Evolutionary conservation across 2,888 invertebrate genomes (phyloP).

Genomic region (Amphiduros pacificus): DNA sequence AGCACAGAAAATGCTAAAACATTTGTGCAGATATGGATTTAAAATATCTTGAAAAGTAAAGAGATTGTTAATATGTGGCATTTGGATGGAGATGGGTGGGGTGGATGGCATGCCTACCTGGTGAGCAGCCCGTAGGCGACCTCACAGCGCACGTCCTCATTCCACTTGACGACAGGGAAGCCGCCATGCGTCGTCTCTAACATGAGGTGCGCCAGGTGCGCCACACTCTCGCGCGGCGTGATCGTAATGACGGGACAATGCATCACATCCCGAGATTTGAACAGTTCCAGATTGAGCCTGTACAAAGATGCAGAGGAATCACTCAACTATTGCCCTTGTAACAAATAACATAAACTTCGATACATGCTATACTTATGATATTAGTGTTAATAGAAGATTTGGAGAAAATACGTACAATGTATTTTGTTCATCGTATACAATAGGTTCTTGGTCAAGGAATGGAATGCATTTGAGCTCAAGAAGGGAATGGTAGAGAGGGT

Average conservation of each 20-base stretch:
- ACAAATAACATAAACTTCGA: too few relatives aligned
- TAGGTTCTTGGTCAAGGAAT: conserved; percentile 58
- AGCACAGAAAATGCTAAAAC: too few relatives aligned
- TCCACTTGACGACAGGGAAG: conserved; percentile 56
- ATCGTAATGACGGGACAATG: conserved; percentile 51
- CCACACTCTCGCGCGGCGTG: conserved; percentile 40
- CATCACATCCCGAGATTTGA: conserved; percentile 57
- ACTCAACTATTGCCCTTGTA: too few relatives aligned
- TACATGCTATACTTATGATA: too few relatives aligned
- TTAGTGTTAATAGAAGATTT: too few relatives aligned
- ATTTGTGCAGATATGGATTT: too few relatives aligned
- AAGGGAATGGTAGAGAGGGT: conserved; percentile 60
- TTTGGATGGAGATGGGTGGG: too few relatives aligned
- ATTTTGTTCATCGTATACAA: conserved; percentile 30
- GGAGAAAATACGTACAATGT: conserved; percentile 28
- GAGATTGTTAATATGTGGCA: too few relatives aligned
- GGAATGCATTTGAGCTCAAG: conserved; percentile 62
- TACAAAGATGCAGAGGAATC: too few relatives aligned
- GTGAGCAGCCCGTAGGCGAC: conserved; percentile 26
- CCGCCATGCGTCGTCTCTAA: conserved; percentile 59
- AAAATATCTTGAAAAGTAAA: too few relatives aligned
- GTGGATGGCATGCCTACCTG: too few relatives aligned
- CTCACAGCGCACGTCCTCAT: conserved; percentile 18
- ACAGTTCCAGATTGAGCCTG: conserved; percentile 59
- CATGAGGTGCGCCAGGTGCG: conserved; percentile 51